Evolutionary conservation across 2,888 invertebrate species (phyloP).

Genomic region (Drosophila putrida): DNA sequence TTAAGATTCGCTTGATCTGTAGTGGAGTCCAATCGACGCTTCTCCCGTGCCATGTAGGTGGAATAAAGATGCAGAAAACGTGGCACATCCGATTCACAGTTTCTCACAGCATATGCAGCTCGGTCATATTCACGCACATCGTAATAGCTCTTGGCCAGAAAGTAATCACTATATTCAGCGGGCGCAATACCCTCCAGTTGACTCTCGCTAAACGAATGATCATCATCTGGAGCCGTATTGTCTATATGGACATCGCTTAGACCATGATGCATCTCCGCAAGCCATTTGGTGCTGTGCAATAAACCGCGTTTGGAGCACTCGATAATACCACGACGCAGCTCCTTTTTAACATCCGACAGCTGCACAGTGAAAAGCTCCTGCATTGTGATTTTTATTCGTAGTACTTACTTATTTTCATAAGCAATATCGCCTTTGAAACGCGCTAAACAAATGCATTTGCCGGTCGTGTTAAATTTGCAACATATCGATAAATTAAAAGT

Average conservation of each 20-base stretch:
- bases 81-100: conserved; percentile 90
- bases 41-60: conserved; percentile 95
- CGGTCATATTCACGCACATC: conserved; percentile 96
- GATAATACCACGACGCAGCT: conserved; percentile 88
- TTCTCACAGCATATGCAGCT: conserved; percentile 92
- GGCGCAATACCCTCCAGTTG: conserved; percentile 84
- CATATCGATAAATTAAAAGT: conserved; percentile 16
- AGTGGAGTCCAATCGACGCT: conserved; percentile 94
- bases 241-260: conserved; percentile 88
- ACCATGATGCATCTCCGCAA: conserved; percentile 93
- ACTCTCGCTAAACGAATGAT: conserved; percentile 57
- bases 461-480: conserved; percentile 35
- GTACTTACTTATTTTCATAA: neutral
- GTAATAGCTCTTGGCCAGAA: conserved; percentile 94
- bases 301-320: conserved; percentile 93
- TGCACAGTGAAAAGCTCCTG: conserved; percentile 85
- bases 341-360: conserved; percentile 88
- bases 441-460: conserved; percentile 54
- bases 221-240: conserved; percentile 46
- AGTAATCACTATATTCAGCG: conserved; percentile 89
- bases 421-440: conserved; percentile 43
- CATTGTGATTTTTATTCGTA: conserved; percentile 33
- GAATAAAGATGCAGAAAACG: conserved; percentile 95
- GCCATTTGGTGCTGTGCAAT: conserved; percentile 93
- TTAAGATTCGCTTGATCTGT: conserved; percentile 87